Base-by-base conservation (phyloP, 2,888 invertebrate genomes). In the Hecatera dysodea region DNA sequence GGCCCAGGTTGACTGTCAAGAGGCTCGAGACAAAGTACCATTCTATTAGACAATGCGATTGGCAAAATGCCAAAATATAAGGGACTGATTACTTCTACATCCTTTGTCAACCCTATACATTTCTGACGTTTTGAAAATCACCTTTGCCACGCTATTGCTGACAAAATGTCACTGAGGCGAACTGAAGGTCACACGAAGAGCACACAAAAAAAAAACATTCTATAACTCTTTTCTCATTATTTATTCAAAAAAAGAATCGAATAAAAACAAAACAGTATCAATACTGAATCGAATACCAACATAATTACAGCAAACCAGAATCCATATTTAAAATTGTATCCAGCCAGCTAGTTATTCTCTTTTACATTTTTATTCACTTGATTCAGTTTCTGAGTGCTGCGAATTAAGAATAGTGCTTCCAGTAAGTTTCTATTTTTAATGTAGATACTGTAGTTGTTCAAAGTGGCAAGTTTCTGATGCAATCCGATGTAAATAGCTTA, bases 401-500 rank as follows among this genome's bases (percentile, higher is more conserved):
- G 75, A 78, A 80, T 82, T 86, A 78, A 82, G 73, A 82, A 80
- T 70, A 82, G 70, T 78, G 73, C 68, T 71, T 70, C 22, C 19
- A 42, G 63, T 75, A 79, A 82, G 70, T 78, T 86, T 85, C 71
- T 83, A 85, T 87, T 84, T 84, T 88, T 88, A 87, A 88, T 87
- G 84, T 78, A 82, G 71, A 81, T 68, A 78, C 71, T 75, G 75
- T 68, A 61, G 67, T 71, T 67, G 72, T 66, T 68, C 73, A 80
- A 84, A 89, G 82, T 83, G 70, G 72, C 76, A 84, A 87, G 83
- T 86, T 86, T 84, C 75, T 83, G 80, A 83, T 81, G 77, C 85
- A 85, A 82, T 84, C 61, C 64, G 72, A 87, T 88, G 85, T 85
- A 86, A 87, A 87, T 87, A 86, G 85, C 82, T 86, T 78, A 76